phyloP scores from a whole-genome alignment of 64 coral and sea anemone species.

The Acropora tenuis region DNA sequence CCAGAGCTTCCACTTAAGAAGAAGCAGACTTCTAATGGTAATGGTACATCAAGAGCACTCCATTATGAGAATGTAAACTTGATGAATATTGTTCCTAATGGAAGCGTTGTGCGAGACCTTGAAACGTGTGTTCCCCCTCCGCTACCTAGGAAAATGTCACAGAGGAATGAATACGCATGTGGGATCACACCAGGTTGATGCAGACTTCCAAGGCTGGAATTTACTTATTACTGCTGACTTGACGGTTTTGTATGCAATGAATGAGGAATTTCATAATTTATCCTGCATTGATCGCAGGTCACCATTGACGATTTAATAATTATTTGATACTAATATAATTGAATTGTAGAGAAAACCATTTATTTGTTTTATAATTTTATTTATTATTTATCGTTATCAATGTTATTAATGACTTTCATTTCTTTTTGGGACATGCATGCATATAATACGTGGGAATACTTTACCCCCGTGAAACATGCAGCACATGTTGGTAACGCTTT shows the following conservation, averaged over 20 bases:
- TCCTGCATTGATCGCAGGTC: not conserved
- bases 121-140: not conserved
- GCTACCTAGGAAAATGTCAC: constrained; percentile 19
- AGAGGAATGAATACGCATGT: not conserved
- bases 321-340: not conserved
- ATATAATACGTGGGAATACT: too few relatives aligned
- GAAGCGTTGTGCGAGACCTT: not conserved
- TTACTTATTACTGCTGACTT: too few relatives aligned
- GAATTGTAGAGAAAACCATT: not conserved
- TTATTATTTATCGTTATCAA: too few relatives aligned
- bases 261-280: not conserved
- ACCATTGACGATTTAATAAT: not conserved
- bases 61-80: constrained; percentile 31
- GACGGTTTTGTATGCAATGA: too few relatives aligned
- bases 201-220: too few relatives aligned
- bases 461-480: too few relatives aligned
- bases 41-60: not conserved
- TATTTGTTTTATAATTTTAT: not conserved
- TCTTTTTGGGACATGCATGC: too few relatives aligned
- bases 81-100: not conserved
- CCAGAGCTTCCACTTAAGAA: constrained; percentile 25
- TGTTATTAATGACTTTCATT: too few relatives aligned
- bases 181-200: not conserved
- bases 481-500: too few relatives aligned
- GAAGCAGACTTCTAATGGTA: not conserved